Conservation (phyloP, 2,113 vertebrate genomes). For the Ctenodactylus gundi region DNA sequence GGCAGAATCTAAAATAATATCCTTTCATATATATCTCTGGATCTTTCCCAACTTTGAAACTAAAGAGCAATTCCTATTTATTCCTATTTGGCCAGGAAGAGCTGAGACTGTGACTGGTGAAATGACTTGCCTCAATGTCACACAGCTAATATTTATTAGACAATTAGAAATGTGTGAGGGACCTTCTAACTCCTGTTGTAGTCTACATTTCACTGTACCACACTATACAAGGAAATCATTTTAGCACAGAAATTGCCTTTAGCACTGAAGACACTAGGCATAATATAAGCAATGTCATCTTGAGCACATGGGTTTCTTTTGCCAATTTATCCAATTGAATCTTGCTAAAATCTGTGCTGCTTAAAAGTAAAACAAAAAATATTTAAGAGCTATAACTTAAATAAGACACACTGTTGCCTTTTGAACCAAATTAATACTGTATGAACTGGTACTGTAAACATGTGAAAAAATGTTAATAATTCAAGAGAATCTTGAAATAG, state of each 20-base stretch:
- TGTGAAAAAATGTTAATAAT: slow-evolving; percentile 34
- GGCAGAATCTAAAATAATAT: neutral
- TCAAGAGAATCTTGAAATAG: slow-evolving; percentile 24
- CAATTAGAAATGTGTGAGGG: neutral
- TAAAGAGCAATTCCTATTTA: slow-evolving; percentile 9
- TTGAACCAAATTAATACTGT: slow-evolving; percentile 12
- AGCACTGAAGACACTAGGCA: neutral
- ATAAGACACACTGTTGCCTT: neutral
- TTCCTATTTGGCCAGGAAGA: neutral
- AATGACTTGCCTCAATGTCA: slow-evolving; percentile 11
- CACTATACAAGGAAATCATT: slow-evolving; percentile 20
- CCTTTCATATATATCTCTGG: neutral
- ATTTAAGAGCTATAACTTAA: neutral
- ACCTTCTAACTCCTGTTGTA: neutral
- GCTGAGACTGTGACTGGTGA: neutral
- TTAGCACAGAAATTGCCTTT: slow-evolving; percentile 7
- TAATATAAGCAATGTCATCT: neutral
- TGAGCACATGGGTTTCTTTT: neutral
- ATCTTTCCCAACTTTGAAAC: slow-evolving; percentile 24
- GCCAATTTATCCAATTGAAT: neutral
- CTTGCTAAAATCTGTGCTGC: neutral
- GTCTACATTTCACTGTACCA: slow-evolving; percentile 10
- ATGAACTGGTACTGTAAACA: slow-evolving; percentile 9
- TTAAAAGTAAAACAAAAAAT: slow-evolving; percentile 33
- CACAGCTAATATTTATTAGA: neutral